Evolutionary conservation across 2,113 vertebrate genomes (phyloP), one percentile per base, ranked within the genome.

Genomic region (Strix aluco): DNA sequence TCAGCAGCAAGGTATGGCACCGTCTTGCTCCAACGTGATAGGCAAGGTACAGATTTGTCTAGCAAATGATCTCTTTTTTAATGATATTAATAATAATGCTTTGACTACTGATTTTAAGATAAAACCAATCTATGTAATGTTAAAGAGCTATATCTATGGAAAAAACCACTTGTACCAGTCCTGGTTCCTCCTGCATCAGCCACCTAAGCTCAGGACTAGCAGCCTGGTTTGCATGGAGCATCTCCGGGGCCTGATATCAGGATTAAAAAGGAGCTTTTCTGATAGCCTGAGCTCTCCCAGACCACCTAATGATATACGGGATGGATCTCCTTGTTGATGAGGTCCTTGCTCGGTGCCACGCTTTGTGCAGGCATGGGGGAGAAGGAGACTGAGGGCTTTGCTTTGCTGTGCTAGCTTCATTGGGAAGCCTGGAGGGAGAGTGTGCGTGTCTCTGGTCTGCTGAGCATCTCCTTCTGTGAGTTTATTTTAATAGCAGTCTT

Each of bases 21-120:
- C 0, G 0, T 36, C 29, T 38, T 77, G 22, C 34, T 52, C 47
- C 13, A 13, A 1, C 0, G 1, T n/a, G 21, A 16, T 52, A 15
- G 67, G 21, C 18, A 69, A 15, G 8, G 25, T n/a, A 32, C 9
- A 65, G 21, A 22, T 49, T 47, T 1, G 0, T 52, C 14, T 6
- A 47, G 26, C 32, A 47, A 63, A 70, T 11, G 4, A 4, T 51
- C 9, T 10, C 6, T 4, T 54, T 46, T 49, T 5, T 11, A 30
- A 47, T 47, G 32, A 44, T 20, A 54, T 16, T 30, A 36, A 22
- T 21, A 47, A 13, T 54, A 69, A 55, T 49, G 5, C 30, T 66
- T 70, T 54, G 23, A 4, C 20, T 46, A 4, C 34, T 17, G 6
- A 32, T 61, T 55, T 75, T 44, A 61, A 71, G 69, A 26, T 52